Base-by-base conservation (phyloP, 2,888 invertebrate genomes). In the Spicauda simplicius region DNA sequence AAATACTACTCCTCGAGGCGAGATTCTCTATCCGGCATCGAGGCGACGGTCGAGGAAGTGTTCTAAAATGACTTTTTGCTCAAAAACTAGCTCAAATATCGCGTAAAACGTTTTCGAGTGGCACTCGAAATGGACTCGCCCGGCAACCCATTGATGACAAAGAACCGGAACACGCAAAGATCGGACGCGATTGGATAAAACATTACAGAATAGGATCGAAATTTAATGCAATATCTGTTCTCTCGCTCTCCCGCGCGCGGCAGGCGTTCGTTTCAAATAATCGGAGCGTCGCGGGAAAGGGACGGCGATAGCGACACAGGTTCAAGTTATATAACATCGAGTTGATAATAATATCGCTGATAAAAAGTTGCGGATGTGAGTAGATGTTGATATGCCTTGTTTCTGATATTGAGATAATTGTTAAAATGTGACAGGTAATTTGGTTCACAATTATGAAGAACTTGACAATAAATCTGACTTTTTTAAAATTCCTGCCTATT, bases 131-230 rank as follows among this genome's bases (percentile, higher is more conserved):
- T 94, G 93, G 94, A 95, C 94, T 94, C 91, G 93, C 88, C 95
- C 94, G 93, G 93, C 93, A 92, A 93, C 94, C 94, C 95, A 95
- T 95, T 95, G 95, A 95, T 95, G 95, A 95, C 95, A 95, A 94
- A 95, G 95, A 94, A 94, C 91, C 93, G 92, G 94, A 94, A 94
- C 94, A 93, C 93, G 91, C 90, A 84, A 87, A 91, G 93, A 92
- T 92, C 90, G 90, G 85, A 86, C 91, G 90, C 93, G 94, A 95
- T 95, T 95, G 95, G 95, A 90, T 91, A 85, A 87, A 84, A 85
- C 86, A 80, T 86, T 85, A 87, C 86, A 87, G 90, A 91, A 88
- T 85, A 88, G 84, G 90, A 92, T 92, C 92, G 91, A 92, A 90
- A 87, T 90, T 90, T 83, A 91, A 90, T 90, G 90, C 88, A 86